These are phyloP conservation scores for Phyto melanocephala DNA, from an alignment of 2,888 invertebrate species.

Conservation along the genomic window DNA sequence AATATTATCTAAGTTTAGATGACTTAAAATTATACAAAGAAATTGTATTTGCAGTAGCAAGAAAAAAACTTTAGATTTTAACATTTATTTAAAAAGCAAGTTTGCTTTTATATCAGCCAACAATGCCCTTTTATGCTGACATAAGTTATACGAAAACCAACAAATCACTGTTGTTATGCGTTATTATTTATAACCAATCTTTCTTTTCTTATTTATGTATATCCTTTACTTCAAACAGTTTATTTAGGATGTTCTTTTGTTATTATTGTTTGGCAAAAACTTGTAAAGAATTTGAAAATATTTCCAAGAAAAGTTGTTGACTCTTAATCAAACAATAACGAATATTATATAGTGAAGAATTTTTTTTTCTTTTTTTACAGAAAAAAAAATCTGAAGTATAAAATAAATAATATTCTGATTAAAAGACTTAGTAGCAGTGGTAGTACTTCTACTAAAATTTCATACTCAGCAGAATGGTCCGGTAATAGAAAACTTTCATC, in stretches of 20 bases:
- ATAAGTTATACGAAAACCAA: constrained; percentile 6
- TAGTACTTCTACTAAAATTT: background rate
- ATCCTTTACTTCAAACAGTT: constrained; percentile 4
- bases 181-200: background rate
- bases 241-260: constrained; percentile 20
- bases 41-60: too few species aligned
- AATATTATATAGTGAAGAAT: background rate
- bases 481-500: constrained; percentile 28
- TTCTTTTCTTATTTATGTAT: background rate
- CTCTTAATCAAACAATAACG: background rate
- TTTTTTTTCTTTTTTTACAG: too few species aligned
- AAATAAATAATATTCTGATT: constrained; percentile 8
- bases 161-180: constrained; percentile 2
- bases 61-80: too few species aligned
- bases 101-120: background rate
- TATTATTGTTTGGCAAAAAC: background rate
- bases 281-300: constrained; percentile 5
- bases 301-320: background rate
- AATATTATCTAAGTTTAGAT: too few species aligned
- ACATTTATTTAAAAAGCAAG: background rate
- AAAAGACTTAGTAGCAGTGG: background rate
- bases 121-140: background rate
- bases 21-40: too few species aligned
- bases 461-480: background rate
- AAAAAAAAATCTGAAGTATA: background rate